Base-by-base conservation (phyloP, 2,113 vertebrate species). In the Brevimyrus niger region DNA sequence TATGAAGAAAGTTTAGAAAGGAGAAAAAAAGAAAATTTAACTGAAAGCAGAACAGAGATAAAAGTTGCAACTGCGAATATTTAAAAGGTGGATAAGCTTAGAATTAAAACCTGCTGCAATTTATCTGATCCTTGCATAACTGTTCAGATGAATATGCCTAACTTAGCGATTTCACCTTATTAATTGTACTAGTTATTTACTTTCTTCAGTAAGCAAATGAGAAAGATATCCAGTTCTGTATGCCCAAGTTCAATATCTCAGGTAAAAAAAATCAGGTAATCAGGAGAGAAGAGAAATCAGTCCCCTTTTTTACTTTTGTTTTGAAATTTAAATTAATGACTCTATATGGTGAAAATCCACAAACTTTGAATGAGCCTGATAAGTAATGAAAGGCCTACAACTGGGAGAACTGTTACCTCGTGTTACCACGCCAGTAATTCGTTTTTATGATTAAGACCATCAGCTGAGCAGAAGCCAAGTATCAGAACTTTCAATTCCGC, bases 181-280 rank as follows among this genome's bases (percentile, higher is more conserved):
- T 89, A 89, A 55, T 89, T 21, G 13, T 6, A 42, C 27, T 19
- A 38, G 42, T 38, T 83, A 42, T 21, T 27, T 53, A 15, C 35
- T 1, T 85, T 84, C 80, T 44, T 47, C 11, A 48, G 53, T 44
- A 27, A 46, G 23, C 21, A 21, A 9, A 17, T 83, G 38, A 65
- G 73, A 42, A 80, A 42, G 4, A 42, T 42, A 42, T 42, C 35
- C 73, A 80, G 73, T 19, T 80, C 19, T 17, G 15, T 42, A 42
- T 8, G 13, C n/a, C 55, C 47, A 87, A 87, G 85, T 53, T 69
- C 89, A 86, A 65, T 82, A 86, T 86, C 89, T 61, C 42, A 85
- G 53, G 10, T n/a, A n/a, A n/a, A n/a, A n/a, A 42, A 42, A 42
- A 42, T 42, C 42, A 42, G 42, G 42, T 42, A 42, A 42, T 42